Evolutionary conservation across 2,113 vertebrate genomes (phyloP).

Genomic region (Carassius gibelio): DNA sequence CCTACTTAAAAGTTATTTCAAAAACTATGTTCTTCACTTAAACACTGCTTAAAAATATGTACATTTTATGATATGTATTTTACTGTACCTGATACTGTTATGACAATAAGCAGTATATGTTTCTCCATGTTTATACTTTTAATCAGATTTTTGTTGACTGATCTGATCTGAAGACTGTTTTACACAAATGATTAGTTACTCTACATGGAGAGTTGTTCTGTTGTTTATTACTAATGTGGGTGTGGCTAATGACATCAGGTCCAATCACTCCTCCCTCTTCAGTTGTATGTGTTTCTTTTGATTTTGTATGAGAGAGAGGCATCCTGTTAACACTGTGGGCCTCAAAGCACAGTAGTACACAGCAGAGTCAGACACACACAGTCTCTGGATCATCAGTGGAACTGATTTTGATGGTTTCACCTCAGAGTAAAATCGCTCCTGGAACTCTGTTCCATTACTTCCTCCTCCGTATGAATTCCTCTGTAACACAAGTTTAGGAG

Average conservation of each 20-base stretch:
- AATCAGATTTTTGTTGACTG: not conserved
- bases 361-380: conserved; percentile 46
- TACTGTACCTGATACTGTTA: conserved; percentile 2
- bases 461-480: conserved; percentile 9
- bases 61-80: not conserved
- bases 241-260: not conserved
- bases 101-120: not conserved
- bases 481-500: conserved; percentile 12
- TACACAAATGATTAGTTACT: not conserved
- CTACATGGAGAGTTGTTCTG: not conserved
- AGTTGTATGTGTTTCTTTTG: not conserved
- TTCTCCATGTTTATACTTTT: not conserved
- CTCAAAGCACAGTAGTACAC: conserved; percentile 53
- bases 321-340: conserved; percentile 45
- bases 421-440: conserved; percentile 10
- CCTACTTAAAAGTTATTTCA: not conserved
- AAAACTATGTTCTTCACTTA: not conserved
- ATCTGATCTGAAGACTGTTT: not conserved
- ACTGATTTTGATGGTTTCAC: not conserved
- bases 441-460: not conserved
- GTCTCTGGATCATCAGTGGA: not conserved
- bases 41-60: not conserved
- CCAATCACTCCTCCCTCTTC: not conserved
- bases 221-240: not conserved
- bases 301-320: not conserved